Evolutionary conservation across 2,888 invertebrate species (phyloP), one percentile per base, ranked within the genome.

Genomic region (Bellardia bayeri): DNA sequence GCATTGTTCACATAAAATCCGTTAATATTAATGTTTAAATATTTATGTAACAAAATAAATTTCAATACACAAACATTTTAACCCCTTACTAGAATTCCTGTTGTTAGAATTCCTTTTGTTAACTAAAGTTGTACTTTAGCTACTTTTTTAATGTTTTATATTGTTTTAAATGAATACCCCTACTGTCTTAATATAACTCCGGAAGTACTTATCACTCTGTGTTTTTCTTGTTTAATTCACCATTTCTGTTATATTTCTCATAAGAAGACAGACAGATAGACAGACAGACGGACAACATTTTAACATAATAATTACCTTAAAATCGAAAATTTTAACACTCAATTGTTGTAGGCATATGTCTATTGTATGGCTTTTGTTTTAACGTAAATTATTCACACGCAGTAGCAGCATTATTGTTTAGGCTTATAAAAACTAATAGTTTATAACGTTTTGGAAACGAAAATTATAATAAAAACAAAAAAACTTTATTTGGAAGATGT

Each of bases 331-430:
- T 51, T 66, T 40, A 51, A 54, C 23, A 51, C 64, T 63, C 23
- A 64, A 51, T 75, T 51, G 75, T 75, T 64, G 14, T 11, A 14
- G 7, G 42, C 58, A 45, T 23, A 54, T 54, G n/a, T 16, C 9
- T 30, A 3, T 33, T 49, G 42, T 6, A 23, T 14, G 68, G 16
- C 42, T 37, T 8, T 56, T 40, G 71, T 56, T 56, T 76, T 76
- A 76, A 64, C 49, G 16, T 37, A 23, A 81, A 54, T 81, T 63
- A 72, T 58, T 40, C 54, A n/a, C 56, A 75, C 61, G 61, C 75
- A 64, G 23, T 37, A 63, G 37, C n/a, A 2, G n/a, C 14, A 14
- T 51, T 69, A 8, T 45, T n/a, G 49, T 16, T 61, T 61, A 75
- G 61, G 33, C 45, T 63, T 42, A 30, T n/a, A 42, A 74, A 61